A percentile compares a stretch with the other conserved stretches of the same genome.
phyloP scores from a whole-genome alignment of 2,797 vertebrate species.

The Diglossa cyanea region DNA sequence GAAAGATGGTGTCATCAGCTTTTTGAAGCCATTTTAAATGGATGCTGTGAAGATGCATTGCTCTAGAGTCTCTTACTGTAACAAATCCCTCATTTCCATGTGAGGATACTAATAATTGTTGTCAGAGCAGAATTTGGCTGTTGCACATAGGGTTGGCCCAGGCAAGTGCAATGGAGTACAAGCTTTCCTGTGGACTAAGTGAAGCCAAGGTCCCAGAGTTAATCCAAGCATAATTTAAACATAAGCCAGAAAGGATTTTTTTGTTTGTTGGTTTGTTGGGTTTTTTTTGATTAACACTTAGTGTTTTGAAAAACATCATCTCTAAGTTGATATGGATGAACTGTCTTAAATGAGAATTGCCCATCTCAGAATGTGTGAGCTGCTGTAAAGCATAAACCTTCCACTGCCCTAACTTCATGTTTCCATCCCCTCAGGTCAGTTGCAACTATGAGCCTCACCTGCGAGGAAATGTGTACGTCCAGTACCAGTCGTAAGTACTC shows the following conservation, averaged over 20 bases:
- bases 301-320: background rate
- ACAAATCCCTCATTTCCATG: background rate
- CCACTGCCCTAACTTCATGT: background rate
- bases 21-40: background rate
- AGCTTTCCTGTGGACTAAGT: background rate
- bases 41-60: background rate
- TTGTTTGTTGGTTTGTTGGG: too few species aligned
- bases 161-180: background rate
- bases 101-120: background rate
- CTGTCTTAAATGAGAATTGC: background rate
- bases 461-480: constrained; percentile 96
- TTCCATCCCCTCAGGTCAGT: constrained; percentile 83
- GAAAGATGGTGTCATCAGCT: background rate
- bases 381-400: background rate
- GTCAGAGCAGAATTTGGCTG: background rate
- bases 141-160: background rate
- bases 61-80: background rate
- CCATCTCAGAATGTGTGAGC: background rate
- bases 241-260: background rate
- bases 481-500: constrained; percentile 91
- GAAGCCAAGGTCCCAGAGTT: background rate
- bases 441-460: constrained; percentile 96
- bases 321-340: background rate
- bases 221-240: background rate
- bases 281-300: background rate